A percentile compares a stretch with the other conserved stretches of the same genome.
These are phyloP conservation scores for Dryomyza anilis DNA, from an alignment of 2,888 invertebrate genomes.

Conservation along the genomic window DNA sequence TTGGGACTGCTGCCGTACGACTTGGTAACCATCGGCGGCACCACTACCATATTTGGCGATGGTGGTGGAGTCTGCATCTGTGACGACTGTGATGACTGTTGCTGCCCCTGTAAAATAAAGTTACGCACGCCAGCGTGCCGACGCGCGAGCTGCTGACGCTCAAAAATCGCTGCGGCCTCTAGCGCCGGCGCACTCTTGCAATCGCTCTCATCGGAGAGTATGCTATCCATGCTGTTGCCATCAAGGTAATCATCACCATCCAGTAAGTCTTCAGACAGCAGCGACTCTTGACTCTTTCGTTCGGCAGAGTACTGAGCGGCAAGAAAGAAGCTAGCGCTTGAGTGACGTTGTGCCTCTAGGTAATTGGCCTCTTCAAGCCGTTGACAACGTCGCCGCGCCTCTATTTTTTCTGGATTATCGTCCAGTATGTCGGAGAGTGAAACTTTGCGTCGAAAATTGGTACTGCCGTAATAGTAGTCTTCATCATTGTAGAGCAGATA, in stretches of 20 bases:
- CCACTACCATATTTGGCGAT: constrained; percentile 60
- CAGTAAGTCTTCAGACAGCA: constrained; percentile 73
- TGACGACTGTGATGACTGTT: constrained; percentile 56
- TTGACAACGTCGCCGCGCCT: constrained; percentile 31
- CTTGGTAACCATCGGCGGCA: constrained; percentile 61
- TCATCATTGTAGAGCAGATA: constrained; percentile 74
- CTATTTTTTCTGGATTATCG: constrained; percentile 54
- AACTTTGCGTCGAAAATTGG: constrained; percentile 62
- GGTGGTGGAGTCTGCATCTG: constrained; percentile 52
- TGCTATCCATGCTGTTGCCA: constrained; percentile 81
- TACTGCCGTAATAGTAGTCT: constrained; percentile 56
- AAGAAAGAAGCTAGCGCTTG: constrained; percentile 81
- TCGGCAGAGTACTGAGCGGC: constrained; percentile 63
- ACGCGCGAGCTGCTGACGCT: constrained; percentile 44
- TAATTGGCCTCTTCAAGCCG: constrained; percentile 59
- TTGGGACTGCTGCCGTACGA: constrained; percentile 71
- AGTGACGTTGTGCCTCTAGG: constrained; percentile 68
- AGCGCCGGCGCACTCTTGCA: constrained; percentile 80
- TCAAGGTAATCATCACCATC: constrained; percentile 66
- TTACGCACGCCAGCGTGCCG: constrained; percentile 54
- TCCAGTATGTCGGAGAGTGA: constrained; percentile 65
- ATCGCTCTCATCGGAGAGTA: constrained; percentile 80
- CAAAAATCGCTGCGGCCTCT: constrained; percentile 39
- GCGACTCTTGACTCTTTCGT: constrained; percentile 76
- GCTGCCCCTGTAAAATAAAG: constrained; percentile 52